A percentile compares a stretch with the other conserved stretches of the same genome.
Conservation (phyloP, 2,888 invertebrate genomes). For the Dicyrtoma fusca region DNA sequence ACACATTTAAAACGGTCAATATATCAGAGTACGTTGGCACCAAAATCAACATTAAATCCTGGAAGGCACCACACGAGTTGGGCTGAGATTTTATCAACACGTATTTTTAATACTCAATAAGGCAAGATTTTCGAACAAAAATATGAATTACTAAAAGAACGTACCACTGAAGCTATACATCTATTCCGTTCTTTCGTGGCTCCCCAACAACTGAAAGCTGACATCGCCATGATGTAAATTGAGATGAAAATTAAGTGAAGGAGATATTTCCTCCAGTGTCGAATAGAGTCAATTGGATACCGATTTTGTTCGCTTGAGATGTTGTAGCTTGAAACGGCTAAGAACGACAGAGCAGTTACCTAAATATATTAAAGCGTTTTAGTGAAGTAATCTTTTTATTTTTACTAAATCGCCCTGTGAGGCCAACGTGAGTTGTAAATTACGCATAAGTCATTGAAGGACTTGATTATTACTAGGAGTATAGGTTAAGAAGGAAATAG, state of each 20-base stretch:
- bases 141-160: background rate
- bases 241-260: background rate
- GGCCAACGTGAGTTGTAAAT: no score
- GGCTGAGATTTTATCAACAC: no score
- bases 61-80: no score
- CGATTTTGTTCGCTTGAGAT: background rate
- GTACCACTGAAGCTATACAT: background rate
- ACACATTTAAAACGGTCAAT: no score
- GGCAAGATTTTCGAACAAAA: background rate
- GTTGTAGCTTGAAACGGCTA: conserved; percentile 10
- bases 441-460: no score
- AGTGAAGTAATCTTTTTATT: no score
- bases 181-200: background rate
- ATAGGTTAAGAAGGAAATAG: no score
- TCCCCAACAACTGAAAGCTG: background rate
- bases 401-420: no score
- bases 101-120: background rate
- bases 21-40: no score
- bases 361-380: no score
- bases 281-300: background rate
- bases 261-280: background rate
- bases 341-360: conserved; percentile 5
- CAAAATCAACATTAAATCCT: no score
- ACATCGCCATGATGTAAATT: background rate
- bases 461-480: no score